phyloP scores from a whole-genome alignment of 2,113 vertebrate species.

The Montifringilla adamsi region DNA sequence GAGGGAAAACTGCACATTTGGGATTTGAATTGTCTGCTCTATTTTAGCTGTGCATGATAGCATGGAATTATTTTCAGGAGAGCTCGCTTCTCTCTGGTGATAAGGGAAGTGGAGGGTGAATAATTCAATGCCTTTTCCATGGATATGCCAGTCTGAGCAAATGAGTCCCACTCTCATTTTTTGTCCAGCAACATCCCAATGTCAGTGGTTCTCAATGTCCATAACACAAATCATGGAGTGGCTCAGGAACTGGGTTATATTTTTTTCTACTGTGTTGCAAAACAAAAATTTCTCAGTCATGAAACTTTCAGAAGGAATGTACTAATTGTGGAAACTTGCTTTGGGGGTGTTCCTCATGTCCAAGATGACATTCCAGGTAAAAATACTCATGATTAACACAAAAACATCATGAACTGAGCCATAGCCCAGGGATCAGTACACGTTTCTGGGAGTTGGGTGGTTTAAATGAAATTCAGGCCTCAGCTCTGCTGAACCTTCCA shows the following conservation, averaged over 20 bases:
- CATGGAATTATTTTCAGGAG: neutral
- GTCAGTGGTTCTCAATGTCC: neutral
- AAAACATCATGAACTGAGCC: neutral
- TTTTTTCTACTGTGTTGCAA: neutral
- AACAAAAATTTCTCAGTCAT: neutral
- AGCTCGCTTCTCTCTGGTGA: neutral
- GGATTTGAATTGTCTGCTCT: neutral
- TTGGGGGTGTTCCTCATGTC: neutral
- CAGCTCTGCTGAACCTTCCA: neutral
- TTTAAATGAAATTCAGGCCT: neutral
- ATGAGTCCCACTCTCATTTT: neutral
- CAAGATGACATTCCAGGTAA: neutral
- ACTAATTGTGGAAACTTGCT: neutral
- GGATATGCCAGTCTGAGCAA: neutral
- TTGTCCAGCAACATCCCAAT: rapidly evolving
- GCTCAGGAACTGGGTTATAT: neutral
- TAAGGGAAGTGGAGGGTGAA: neutral
- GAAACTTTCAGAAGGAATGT: neutral
- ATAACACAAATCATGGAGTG: neutral
- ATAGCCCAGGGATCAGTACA: neutral
- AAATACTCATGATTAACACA: neutral
- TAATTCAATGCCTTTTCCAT: neutral
- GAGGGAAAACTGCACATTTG: neutral
- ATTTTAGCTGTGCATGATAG: neutral
- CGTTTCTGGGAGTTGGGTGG: neutral